Evolutionary conservation across 2,888 invertebrate species (phyloP).

Genomic region (Meiosimyza decipiens): DNA sequence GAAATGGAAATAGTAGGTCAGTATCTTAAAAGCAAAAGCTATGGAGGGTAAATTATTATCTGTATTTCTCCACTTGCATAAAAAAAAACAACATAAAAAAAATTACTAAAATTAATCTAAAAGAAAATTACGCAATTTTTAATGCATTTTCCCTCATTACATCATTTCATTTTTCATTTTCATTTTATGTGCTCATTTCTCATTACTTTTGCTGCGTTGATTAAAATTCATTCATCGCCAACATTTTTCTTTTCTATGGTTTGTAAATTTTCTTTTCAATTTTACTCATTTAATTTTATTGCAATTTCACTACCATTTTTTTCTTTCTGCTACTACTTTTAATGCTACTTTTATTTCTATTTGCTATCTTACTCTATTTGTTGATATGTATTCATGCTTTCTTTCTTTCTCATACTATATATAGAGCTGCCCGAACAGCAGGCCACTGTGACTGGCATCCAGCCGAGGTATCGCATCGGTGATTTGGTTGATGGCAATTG

Average conservation of each 20-base stretch:
- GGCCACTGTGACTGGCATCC: conserved; percentile 70
- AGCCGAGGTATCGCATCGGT: conserved; percentile 69
- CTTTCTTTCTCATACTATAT: conserved; percentile 21
- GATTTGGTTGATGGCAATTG: conserved; percentile 71
- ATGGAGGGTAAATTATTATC: too few species aligned
- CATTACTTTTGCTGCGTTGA: conserved; percentile 18
- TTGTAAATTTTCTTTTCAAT: conserved; percentile 17
- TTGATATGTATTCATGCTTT: conserved; percentile 21
- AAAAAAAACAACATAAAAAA: conserved; percentile 11
- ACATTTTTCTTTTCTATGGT: conserved; percentile 5
- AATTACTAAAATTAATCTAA: conserved; percentile 33
- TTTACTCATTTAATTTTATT: conserved; percentile 20
- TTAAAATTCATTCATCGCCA: conserved; percentile 8
- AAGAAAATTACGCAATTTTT: conserved; percentile 49
- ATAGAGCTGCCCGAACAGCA: conserved; percentile 69
- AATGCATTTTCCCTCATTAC: conserved; percentile 27
- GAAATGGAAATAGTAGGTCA: conserved; percentile 67
- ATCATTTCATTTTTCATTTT: background rate
- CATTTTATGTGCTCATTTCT: conserved; percentile 37
- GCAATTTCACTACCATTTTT: conserved; percentile 20
- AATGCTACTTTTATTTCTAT: conserved; percentile 20
- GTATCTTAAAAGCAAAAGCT: conserved; percentile 45
- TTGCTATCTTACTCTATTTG: conserved; percentile 35
- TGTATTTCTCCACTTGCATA: conserved; percentile 43
- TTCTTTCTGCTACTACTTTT: conserved; percentile 27